Percentiles rank a stretch among this genome's conserved stretches.
phyloP scores from a whole-genome alignment of 2,888 invertebrate species.

The Scaptomyza tumidula region DNA sequence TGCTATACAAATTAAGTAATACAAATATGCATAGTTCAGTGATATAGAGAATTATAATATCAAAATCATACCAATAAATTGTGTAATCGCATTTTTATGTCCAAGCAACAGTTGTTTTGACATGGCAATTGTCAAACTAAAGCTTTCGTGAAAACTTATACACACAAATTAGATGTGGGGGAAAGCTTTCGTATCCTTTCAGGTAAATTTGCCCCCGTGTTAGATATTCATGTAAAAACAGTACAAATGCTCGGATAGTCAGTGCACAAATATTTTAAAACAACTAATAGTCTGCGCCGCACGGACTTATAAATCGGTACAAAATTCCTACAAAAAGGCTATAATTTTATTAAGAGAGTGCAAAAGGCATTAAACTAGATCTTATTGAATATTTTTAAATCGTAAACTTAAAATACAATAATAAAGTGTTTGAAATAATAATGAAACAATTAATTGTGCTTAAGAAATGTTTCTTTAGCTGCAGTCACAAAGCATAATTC shows the following conservation, averaged over 20 bases:
- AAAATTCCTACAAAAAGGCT: constrained; percentile 1
- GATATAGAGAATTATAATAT: background rate
- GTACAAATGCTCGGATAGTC: constrained; percentile 34
- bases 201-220: constrained; percentile 34
- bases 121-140: constrained; percentile 39
- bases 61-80: background rate
- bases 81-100: background rate
- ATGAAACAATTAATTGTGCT: background rate
- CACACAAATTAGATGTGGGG: constrained; percentile 48
- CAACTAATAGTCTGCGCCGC: constrained; percentile 26
- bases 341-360: background rate
- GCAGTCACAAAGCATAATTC: background rate
- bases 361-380: background rate
- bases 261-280: constrained; percentile 32
- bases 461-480: background rate
- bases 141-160: constrained; percentile 52
- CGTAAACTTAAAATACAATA: background rate
- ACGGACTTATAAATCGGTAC: constrained; percentile 9
- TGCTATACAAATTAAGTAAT: background rate
- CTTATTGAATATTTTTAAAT: background rate
- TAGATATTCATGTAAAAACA: constrained; percentile 33
- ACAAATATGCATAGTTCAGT: background rate
- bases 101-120: constrained; percentile 61
- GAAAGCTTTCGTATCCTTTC: constrained; percentile 58
- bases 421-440: background rate